These are phyloP conservation scores for Cynopterus sphinx DNA, from an alignment of 2,797 vertebrate species.

Conservation along the genomic window DNA sequence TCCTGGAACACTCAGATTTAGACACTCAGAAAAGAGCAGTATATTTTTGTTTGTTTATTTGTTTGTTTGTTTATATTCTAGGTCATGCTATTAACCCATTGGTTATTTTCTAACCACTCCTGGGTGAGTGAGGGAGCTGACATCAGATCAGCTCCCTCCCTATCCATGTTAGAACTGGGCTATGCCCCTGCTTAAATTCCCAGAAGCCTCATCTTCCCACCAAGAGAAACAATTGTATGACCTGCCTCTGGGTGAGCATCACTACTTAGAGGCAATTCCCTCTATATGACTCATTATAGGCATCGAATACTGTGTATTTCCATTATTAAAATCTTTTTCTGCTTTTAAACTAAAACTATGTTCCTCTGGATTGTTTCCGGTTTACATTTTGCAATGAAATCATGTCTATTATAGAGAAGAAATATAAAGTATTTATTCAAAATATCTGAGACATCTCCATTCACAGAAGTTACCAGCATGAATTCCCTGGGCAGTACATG, in stretches of 20 bases:
- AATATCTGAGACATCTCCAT: background rate
- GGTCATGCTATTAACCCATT: background rate
- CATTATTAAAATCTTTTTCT: background rate
- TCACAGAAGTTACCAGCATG: background rate
- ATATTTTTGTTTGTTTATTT: background rate
- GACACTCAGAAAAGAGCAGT: background rate
- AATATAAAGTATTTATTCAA: background rate
- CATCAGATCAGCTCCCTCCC: background rate
- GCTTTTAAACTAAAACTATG: background rate
- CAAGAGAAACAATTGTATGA: background rate
- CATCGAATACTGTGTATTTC: background rate
- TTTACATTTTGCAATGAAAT: conserved; percentile 24
- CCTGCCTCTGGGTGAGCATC: background rate
- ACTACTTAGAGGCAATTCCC: background rate
- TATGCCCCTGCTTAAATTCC: background rate
- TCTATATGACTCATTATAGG: background rate
- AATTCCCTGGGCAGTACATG: background rate
- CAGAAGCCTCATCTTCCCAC: background rate
- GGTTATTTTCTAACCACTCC: background rate
- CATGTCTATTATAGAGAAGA: background rate
- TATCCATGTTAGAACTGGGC: background rate
- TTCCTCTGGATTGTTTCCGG: background rate
- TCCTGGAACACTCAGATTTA: background rate
- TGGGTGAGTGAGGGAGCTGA: background rate
- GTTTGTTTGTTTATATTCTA: background rate